Conservation (phyloP, 2,113 vertebrate genomes). For the Phasianus colchicus region DNA sequence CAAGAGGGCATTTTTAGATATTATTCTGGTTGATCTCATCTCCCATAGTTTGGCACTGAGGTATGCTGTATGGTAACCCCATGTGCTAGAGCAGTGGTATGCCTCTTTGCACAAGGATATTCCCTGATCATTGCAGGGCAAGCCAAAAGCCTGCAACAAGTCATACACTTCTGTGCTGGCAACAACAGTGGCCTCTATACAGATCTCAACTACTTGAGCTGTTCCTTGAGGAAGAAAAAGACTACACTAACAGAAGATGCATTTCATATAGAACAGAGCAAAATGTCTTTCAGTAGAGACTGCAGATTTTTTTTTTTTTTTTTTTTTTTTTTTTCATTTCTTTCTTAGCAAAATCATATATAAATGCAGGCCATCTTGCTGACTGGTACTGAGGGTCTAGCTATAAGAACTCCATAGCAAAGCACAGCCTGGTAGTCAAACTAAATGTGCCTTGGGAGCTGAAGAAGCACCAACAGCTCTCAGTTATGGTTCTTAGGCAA, state of each 20-base stretch:
- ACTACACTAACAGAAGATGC: background rate
- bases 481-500: background rate
- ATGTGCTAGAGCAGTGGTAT: background rate
- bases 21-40: background rate
- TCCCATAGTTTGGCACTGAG: accelerated
- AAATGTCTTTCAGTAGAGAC: accelerated
- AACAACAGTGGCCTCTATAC: background rate
- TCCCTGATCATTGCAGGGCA: background rate
- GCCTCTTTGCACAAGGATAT: background rate
- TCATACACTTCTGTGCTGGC: background rate
- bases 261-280: background rate
- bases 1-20: background rate
- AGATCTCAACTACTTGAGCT: background rate
- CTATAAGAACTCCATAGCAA: background rate
- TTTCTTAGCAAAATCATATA: background rate
- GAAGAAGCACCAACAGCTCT: background rate
- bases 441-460: background rate
- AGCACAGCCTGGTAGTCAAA: background rate
- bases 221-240: background rate
- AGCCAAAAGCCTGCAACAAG: background rate
- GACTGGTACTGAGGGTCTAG: background rate
- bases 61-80: background rate
- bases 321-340: background rate
- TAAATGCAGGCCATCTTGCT: background rate
- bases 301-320: background rate